Percentiles rank a stretch among this genome's conserved stretches.
Evolutionary conservation across 2,797 vertebrate genomes (phyloP).

Genomic region (Coreius guichenoti): DNA sequence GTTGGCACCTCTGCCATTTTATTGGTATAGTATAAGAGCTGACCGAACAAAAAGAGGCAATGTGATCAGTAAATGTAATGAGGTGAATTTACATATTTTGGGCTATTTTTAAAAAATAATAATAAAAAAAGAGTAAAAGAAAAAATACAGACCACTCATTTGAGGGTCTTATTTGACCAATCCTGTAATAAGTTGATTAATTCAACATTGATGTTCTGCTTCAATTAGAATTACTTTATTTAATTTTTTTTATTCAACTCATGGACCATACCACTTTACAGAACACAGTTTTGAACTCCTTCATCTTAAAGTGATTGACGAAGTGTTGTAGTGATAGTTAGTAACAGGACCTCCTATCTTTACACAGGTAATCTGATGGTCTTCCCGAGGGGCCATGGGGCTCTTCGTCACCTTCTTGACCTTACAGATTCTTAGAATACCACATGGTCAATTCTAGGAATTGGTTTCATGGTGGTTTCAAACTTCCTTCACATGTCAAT

Average conservation of each 20-base stretch:
- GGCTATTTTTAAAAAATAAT: not conserved
- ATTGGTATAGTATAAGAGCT: not conserved
- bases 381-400: not conserved
- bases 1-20: not conserved
- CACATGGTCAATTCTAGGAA: constrained; percentile 35
- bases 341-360: constrained; percentile 7
- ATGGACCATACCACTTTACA: not conserved
- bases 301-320: not conserved
- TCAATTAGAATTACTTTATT: not conserved
- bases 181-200: not conserved
- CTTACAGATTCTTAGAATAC: constrained; percentile 36
- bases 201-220: not conserved
- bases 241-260: not conserved
- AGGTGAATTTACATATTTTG: not conserved
- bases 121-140: not conserved
- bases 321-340: not conserved
- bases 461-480: not conserved
- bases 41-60: not conserved
- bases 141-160: not conserved
- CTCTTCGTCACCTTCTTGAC: constrained; percentile 17
- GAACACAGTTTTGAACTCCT: not conserved
- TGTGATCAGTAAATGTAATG: not conserved
- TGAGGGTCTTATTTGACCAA: not conserved
- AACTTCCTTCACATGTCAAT: constrained; percentile 25
- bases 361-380: constrained; percentile 13